Evolutionary conservation across 2,888 invertebrate genomes (phyloP).

Genomic region (Synanthedon myopaeformis): DNA sequence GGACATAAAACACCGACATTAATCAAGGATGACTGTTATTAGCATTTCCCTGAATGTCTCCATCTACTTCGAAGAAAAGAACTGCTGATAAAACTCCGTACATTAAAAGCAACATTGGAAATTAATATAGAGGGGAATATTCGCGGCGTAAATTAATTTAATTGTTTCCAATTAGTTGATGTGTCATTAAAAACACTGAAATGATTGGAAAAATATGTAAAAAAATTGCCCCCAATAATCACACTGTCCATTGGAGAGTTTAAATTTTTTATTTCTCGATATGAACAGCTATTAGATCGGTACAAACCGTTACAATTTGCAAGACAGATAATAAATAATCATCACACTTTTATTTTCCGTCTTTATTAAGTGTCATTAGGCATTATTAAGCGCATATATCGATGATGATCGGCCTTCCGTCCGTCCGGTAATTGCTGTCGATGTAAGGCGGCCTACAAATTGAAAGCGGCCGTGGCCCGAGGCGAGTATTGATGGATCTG

Average conservation of each 20-base stretch:
- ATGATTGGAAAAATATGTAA: too few species aligned
- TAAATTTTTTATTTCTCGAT: slow-evolving; percentile 9
- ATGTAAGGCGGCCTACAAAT: slow-evolving; percentile 66
- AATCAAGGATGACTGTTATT: too few species aligned
- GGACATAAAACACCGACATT: too few species aligned
- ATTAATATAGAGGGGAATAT: too few species aligned
- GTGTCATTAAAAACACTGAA: too few species aligned
- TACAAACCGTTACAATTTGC: slow-evolving; percentile 29
- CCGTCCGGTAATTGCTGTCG: slow-evolving; percentile 60
- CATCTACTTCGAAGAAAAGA: too few species aligned
- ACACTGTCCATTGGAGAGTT: slow-evolving; percentile 1
- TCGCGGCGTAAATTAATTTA: too few species aligned
- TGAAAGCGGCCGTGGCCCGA: slow-evolving; percentile 64
- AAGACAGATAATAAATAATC: slow-evolving; percentile 52
- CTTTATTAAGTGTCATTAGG: slow-evolving; percentile 69
- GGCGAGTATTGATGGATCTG: slow-evolving; percentile 67
- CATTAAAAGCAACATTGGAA: too few species aligned
- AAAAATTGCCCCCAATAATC: too few species aligned
- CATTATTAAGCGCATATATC: slow-evolving; percentile 65
- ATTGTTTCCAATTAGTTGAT: too few species aligned
- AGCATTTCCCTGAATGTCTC: too few species aligned
- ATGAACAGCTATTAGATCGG: slow-evolving; percentile 2
- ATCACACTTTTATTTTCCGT: slow-evolving; percentile 62
- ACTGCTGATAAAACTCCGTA: too few species aligned
- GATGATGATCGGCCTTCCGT: slow-evolving; percentile 59